These are phyloP conservation scores for Mungos mungo DNA, from an alignment of 2,113 vertebrate species.

Conservation along the genomic window DNA sequence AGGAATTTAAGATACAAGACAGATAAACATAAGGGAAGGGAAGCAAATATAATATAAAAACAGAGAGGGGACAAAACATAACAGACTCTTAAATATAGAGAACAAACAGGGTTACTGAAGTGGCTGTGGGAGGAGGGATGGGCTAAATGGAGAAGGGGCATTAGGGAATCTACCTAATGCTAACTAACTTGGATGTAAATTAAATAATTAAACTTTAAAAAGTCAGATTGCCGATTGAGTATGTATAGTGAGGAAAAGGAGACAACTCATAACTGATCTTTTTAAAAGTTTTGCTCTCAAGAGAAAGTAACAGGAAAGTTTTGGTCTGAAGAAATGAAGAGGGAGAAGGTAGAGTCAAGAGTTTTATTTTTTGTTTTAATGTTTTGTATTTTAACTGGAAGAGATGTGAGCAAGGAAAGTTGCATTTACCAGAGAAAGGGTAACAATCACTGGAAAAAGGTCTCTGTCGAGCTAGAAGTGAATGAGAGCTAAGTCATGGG, in stretches of 20 bases:
- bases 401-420: background rate
- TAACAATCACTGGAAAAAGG: background rate
- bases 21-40: too few species aligned
- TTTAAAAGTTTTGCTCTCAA: background rate
- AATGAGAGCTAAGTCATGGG: background rate
- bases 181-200: too few species aligned
- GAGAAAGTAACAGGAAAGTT: background rate
- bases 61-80: too few species aligned
- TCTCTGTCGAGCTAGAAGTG: background rate
- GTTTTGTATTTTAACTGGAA: background rate
- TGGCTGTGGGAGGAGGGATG: too few species aligned
- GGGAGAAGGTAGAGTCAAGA: background rate
- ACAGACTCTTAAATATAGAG: too few species aligned
- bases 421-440: background rate
- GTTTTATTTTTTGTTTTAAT: background rate
- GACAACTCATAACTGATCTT: background rate
- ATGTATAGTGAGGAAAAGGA: background rate
- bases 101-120: too few species aligned
- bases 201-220: background rate
- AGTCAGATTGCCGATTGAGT: background rate
- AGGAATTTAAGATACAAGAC: too few species aligned
- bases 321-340: background rate
- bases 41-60: too few species aligned
- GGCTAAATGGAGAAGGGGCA: too few species aligned
- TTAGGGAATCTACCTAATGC: too few species aligned